These are phyloP conservation scores for Calosoma granatense DNA, from an alignment of 1,140 invertebrate species.

Conservation along the genomic window DNA sequence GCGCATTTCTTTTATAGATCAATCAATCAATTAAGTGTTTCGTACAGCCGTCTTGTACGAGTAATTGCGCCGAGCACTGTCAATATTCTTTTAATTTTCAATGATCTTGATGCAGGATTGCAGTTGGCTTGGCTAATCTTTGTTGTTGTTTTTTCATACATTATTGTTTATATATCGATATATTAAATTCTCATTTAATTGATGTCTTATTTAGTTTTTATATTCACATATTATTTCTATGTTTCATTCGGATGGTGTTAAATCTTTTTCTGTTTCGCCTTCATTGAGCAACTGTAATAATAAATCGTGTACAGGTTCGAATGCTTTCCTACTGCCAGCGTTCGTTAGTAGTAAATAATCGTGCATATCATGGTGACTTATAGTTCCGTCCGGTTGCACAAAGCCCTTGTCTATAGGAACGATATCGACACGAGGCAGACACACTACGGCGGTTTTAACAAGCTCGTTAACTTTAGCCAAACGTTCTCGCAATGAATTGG, in stretches of 20 bases:
- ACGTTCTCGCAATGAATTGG: slow-evolving; percentile 67
- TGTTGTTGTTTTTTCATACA: no score
- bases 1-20: no score
- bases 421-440: slow-evolving; percentile 53
- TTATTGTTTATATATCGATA: no score
- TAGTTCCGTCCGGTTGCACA: slow-evolving; percentile 64
- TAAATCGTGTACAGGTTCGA: slow-evolving; percentile 69
- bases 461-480: slow-evolving; percentile 62
- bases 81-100: no score
- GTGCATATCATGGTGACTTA: slow-evolving; percentile 78
- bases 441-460: slow-evolving; percentile 49
- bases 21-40: no score
- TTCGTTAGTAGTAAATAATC: slow-evolving; percentile 81
- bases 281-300: slow-evolving; percentile 63
- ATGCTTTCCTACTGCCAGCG: slow-evolving; percentile 70
- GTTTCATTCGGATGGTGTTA: slow-evolving; percentile 61
- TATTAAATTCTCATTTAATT: no score
- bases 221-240: no score
- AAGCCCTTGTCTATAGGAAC: slow-evolving; percentile 65
- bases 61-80: no score
- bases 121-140: no score
- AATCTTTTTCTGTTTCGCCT: slow-evolving; percentile 58
- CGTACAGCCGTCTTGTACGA: no score
- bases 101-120: no score
- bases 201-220: no score